Conservation (phyloP, 2,888 invertebrate species). For the Nephrotoma appendiculata region DNA sequence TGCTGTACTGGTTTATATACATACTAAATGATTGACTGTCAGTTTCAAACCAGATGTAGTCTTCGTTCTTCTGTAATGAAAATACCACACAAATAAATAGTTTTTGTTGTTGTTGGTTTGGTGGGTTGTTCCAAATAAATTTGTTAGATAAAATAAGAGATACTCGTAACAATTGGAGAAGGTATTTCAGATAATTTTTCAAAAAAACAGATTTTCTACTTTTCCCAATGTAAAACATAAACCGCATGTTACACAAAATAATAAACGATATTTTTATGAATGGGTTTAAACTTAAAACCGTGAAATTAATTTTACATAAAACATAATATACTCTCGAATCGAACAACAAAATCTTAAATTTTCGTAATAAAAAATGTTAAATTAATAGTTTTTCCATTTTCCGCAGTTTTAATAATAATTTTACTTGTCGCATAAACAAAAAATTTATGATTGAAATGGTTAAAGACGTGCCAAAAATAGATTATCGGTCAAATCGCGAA, state of each 20-base stretch:
- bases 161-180: background rate
- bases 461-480: background rate
- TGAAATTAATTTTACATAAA: background rate
- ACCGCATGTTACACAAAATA: background rate
- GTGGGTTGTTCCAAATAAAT: background rate
- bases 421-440: background rate
- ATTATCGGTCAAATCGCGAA: background rate
- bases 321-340: too few species aligned
- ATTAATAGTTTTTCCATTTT: background rate
- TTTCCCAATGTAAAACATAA: background rate
- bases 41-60: background rate
- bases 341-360: background rate
- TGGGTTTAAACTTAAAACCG: background rate
- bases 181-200: background rate
- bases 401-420: background rate
- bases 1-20: background rate
- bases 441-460: background rate
- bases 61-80: background rate
- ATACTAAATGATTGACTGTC: background rate
- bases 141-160: background rate
- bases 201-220: background rate
- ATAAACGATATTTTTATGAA: background rate
- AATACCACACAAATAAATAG: background rate
- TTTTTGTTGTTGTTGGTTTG: background rate
- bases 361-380: background rate